Conservation (phyloP, 1,140 invertebrate genomes). For the Pseudomyrmex flavicornis region DNA sequence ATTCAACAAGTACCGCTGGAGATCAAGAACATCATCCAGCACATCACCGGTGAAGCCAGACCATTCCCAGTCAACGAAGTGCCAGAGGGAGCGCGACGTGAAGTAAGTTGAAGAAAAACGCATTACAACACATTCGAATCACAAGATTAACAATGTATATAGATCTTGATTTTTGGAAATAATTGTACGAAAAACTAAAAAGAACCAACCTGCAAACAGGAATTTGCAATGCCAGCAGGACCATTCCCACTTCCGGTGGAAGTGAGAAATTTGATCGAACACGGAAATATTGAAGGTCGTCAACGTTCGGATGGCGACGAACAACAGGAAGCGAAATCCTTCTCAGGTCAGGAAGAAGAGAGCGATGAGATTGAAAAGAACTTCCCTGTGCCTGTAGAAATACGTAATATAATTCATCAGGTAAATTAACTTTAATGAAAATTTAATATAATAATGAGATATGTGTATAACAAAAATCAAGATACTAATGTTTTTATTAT, state of each 20-base stretch:
- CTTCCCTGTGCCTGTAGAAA: slow-evolving; percentile 79
- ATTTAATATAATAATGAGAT: not conserved
- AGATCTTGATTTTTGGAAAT: not conserved
- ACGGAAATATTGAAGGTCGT: slow-evolving; percentile 81
- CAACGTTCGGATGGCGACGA: slow-evolving; percentile 75
- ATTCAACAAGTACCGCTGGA: slow-evolving; percentile 81
- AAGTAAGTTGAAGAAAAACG: slow-evolving; percentile 66
- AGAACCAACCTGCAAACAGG: slow-evolving; percentile 65
- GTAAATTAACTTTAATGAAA: slow-evolving; percentile 56
- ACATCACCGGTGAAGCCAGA: slow-evolving; percentile 78
- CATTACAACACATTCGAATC: too few relatives aligned
- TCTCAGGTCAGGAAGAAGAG: slow-evolving; percentile 77
- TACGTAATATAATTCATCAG: slow-evolving; percentile 81
- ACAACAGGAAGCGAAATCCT: slow-evolving; percentile 79
- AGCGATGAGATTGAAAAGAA: slow-evolving; percentile 79
- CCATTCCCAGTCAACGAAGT: slow-evolving; percentile 73
- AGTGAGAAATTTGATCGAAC: slow-evolving; percentile 81
- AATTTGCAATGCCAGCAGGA: slow-evolving; percentile 78
- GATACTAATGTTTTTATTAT: slow-evolving; percentile 73
- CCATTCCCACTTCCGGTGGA: slow-evolving; percentile 81
- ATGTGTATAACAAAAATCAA: slow-evolving; percentile 83
- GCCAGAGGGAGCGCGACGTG: slow-evolving; percentile 78
- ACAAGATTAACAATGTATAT: not conserved
- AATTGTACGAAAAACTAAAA: not conserved
- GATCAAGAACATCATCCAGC: slow-evolving; percentile 82